These are phyloP conservation scores for Styela clava DNA, from an alignment of 23 tunicate genomes.

Conservation along the genomic window DNA sequence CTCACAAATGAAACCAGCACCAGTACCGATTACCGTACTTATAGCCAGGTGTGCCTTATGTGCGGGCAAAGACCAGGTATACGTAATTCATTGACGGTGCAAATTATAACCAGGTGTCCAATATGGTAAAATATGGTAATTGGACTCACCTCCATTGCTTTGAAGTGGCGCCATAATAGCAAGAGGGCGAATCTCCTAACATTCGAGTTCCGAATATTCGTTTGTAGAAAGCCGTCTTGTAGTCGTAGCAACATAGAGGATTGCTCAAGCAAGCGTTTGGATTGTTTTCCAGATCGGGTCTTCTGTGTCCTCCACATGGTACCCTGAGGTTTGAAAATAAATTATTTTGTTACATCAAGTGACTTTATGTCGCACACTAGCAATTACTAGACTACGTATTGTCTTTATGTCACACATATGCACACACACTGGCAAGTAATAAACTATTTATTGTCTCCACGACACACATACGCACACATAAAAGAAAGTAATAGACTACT, in stretches of 20 bases:
- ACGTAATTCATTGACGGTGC: no score
- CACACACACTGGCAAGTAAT: no score
- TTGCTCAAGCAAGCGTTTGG: background rate
- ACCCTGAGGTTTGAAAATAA: background rate
- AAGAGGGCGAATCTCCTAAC: background rate
- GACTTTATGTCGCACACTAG: background rate
- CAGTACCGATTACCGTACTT: no score
- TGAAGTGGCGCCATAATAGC: slow-evolving; percentile 16
- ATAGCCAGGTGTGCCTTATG: no score
- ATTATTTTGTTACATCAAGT: background rate
- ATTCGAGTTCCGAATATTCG: background rate
- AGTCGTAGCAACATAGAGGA: slow-evolving; percentile 18
- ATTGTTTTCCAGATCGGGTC: background rate
- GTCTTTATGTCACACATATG: no score
- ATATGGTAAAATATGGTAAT: no score
- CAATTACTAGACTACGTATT: background rate
- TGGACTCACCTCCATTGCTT: slow-evolving; percentile 16
- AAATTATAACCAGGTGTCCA: no score
- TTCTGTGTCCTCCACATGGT: slow-evolving; percentile 12
- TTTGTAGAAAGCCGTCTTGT: slow-evolving; percentile 3
- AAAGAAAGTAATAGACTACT: background rate
- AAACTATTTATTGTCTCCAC: no score
- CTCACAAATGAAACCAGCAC: no score
- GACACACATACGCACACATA: no score
- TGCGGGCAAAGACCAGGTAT: no score